phyloP scores from a whole-genome alignment of 2,797 vertebrate species.

The Hypotaenidia philippensis region DNA sequence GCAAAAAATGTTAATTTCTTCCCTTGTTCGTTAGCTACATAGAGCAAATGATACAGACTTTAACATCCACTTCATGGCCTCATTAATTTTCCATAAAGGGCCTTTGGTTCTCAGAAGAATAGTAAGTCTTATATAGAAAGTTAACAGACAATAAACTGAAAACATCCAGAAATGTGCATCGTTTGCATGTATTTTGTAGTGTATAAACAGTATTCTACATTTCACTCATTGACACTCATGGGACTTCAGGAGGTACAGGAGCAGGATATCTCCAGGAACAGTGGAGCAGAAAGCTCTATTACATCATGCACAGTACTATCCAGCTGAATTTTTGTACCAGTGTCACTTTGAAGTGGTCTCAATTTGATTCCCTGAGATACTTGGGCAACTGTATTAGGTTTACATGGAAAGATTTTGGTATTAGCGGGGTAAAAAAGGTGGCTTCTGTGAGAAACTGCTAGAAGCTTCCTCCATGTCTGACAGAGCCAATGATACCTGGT shows the following conservation, averaged over 20 bases:
- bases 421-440: accelerated
- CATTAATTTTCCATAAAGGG: not conserved
- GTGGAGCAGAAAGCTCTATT: not conserved
- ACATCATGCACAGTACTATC: no score
- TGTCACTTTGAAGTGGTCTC: not conserved
- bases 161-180: not conserved
- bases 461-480: not conserved
- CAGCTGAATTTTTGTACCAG: accelerated
- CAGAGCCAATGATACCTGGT: not conserved
- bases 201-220: not conserved
- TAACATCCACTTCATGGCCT: not conserved
- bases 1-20: not conserved
- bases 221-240: not conserved
- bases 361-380: not conserved
- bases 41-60: not conserved
- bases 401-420: not conserved
- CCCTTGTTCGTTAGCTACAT: not conserved
- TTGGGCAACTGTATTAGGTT: not conserved
- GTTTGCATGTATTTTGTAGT: not conserved
- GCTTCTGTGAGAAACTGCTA: not conserved
- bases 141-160: not conserved
- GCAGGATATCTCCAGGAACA: not conserved
- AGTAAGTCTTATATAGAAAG: not conserved
- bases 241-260: not conserved
- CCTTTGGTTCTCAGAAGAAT: not conserved